Evolutionary conservation across 2,113 vertebrate species (phyloP).

Genomic region (Dasyornis broadbenti): DNA sequence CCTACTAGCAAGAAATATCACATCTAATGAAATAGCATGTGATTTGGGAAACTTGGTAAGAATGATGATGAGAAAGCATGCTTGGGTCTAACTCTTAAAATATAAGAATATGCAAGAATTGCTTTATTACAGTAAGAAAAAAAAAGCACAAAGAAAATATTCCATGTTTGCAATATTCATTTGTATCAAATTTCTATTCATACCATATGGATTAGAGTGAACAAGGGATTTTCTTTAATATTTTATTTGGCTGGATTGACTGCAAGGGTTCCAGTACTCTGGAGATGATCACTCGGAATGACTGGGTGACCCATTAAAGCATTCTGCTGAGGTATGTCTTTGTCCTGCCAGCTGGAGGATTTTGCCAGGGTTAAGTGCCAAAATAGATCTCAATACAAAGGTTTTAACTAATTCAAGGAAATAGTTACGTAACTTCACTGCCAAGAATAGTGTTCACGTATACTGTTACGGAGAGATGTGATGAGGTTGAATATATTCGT

Average conservation of each 20-base stretch:
- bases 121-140: neutral
- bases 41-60: neutral
- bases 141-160: neutral
- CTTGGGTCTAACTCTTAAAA: neutral
- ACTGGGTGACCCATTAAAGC: conserved; percentile 36
- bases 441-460: conserved; percentile 9
- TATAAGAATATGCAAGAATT: neutral
- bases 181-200: neutral
- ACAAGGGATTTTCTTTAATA: neutral
- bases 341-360: conserved; percentile 43
- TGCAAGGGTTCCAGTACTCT: neutral
- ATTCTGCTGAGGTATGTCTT: conserved; percentile 40
- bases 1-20: neutral
- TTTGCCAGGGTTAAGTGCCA: conserved; percentile 30
- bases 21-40: neutral
- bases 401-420: conserved; percentile 62
- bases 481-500: neutral
- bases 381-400: conserved; percentile 40
- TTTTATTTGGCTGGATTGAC: neutral
- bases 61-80: neutral
- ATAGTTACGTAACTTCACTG: neutral
- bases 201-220: neutral
- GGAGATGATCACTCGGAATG: conserved; percentile 6
- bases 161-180: neutral
- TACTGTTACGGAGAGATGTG: neutral